Conservation (phyloP, 2,797 vertebrate species). For the Saxicola maurus region DNA sequence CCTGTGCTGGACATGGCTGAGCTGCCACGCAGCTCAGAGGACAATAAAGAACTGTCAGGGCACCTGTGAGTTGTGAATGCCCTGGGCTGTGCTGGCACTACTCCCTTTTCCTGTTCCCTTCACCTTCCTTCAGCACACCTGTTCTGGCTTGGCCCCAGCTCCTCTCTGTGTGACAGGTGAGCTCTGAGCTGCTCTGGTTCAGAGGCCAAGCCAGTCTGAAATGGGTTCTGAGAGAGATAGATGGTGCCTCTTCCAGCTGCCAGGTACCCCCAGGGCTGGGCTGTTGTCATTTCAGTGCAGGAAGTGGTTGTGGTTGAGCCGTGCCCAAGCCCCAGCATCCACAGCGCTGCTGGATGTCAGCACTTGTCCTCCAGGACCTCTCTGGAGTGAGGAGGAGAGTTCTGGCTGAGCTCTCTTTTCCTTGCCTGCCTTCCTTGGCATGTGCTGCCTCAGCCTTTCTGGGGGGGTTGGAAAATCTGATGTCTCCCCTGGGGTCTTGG, state of each 20-base stretch:
- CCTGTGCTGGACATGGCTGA: neutral
- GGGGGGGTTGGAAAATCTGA: neutral
- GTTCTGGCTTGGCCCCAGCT: neutral
- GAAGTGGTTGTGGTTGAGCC: neutral
- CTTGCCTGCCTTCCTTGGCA: neutral
- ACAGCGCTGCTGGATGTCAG: neutral
- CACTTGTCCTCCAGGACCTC: neutral
- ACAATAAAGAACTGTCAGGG: conserved; percentile 50
- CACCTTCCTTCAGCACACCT: neutral
- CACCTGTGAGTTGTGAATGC: neutral
- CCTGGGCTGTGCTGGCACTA: neutral
- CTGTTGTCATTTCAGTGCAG: neutral
- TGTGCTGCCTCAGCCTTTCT: neutral
- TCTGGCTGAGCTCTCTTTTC: neutral
- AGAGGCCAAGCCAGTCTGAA: neutral
- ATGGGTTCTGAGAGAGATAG: fast-evolving
- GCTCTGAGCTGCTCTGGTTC: neutral
- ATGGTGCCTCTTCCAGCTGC: neutral
- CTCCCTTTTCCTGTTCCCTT: neutral
- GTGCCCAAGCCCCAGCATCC: neutral
- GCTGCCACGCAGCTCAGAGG: neutral
- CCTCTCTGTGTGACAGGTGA: neutral
- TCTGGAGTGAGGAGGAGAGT: neutral
- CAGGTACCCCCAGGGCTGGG: neutral
- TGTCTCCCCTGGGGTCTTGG: neutral